Percentiles rank a stretch among this genome's conserved stretches.
phyloP scores from a whole-genome alignment of 2,113 vertebrate genomes.

The Hemibagrus wyckioides region DNA sequence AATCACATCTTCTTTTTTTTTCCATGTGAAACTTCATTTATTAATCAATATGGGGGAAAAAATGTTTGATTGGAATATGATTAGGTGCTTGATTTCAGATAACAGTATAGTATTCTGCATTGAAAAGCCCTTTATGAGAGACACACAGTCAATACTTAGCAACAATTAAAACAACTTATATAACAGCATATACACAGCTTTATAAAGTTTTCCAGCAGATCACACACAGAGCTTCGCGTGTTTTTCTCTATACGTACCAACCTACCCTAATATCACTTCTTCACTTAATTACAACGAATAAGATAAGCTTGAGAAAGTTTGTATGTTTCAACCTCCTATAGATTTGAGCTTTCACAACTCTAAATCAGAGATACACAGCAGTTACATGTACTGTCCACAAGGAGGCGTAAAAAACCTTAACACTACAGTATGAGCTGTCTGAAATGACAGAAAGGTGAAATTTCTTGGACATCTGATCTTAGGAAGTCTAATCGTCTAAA shows the following conservation, averaged over 20 bases:
- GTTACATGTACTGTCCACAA: conserved; percentile 35
- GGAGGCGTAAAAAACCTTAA: conserved; percentile 26
- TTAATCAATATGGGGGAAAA: not conserved
- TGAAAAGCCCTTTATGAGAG: not conserved
- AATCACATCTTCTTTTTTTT: not conserved
- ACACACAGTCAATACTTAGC: not conserved
- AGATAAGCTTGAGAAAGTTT: not conserved
- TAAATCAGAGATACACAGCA: not conserved
- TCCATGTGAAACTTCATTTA: not conserved
- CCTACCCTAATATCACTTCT: not conserved
- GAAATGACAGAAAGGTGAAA: not conserved
- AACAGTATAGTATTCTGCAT: not conserved
- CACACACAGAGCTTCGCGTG: not conserved
- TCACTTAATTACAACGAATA: not conserved
- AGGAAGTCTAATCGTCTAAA: not conserved
- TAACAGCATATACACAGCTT: not conserved
- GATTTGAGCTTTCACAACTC: not conserved
- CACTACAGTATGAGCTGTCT: not conserved
- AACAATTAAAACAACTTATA: not conserved
- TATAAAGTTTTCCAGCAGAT: not conserved
- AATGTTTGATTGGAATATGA: not conserved
- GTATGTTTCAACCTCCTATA: not conserved
- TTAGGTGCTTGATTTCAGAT: not conserved
- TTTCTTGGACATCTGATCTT: not conserved
- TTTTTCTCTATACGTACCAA: not conserved